Percentiles rank a stretch among this genome's conserved stretches.
Conservation (phyloP, 2,888 invertebrate genomes). For the Macaria notata region DNA sequence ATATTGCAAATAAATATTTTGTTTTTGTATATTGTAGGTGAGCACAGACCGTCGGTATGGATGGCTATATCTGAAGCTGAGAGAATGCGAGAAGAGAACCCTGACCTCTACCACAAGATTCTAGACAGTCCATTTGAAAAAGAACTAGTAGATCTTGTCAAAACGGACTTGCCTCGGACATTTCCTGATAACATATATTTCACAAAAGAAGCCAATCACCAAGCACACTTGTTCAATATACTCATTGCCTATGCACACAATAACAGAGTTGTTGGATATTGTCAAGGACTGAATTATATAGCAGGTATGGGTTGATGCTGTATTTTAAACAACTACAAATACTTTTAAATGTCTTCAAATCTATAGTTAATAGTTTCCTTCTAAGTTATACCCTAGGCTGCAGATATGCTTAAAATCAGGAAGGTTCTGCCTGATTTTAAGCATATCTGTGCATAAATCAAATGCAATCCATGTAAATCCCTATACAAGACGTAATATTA, state of each 20-base stretch:
- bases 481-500: no score
- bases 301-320: slow-evolving; percentile 79
- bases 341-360: no score
- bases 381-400: no score
- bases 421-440: no score
- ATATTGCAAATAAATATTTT: no score
- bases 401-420: no score
- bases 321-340: no score
- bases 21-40: slow-evolving; percentile 48
- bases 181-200: slow-evolving; percentile 98
- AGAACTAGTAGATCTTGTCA: slow-evolving; percentile 89
- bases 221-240: slow-evolving; percentile 91
- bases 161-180: slow-evolving; percentile 95
- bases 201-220: slow-evolving; percentile 87
- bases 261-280: slow-evolving; percentile 94
- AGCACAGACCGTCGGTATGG: slow-evolving; percentile 89
- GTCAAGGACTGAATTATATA: slow-evolving; percentile 97
- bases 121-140: slow-evolving; percentile 86
- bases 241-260: slow-evolving; percentile 94
- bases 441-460: no score
- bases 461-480: no score
- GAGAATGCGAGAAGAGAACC: slow-evolving; percentile 83
- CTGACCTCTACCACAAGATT: slow-evolving; percentile 86
- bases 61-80: slow-evolving; percentile 93
- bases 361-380: no score